Base-by-base conservation (phyloP, 2,888 invertebrate genomes). In the Leucozona laternaria region DNA sequence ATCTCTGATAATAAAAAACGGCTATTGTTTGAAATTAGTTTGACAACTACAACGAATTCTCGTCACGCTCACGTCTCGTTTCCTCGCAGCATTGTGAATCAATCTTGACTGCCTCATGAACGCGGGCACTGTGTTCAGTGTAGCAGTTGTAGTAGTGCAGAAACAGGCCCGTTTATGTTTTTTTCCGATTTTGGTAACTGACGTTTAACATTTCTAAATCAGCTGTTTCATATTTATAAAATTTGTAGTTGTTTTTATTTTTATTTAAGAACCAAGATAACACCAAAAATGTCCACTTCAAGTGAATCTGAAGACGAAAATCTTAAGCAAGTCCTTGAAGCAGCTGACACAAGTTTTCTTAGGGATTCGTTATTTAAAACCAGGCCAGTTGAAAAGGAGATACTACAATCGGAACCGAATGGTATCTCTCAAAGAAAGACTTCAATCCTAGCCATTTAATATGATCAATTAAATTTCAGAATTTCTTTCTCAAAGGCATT, bases 291-390 rank as follows among this genome's bases (percentile, higher is more conserved):
- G 81, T 43, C 62, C 3, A 50, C 31, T 2, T 88, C 85, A 8
- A 89, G 88, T 71, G 88, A 88, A 50, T 88, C 88, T 1, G 90
- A 89, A 5, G 89, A 90, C 70, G 87, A 85, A 25, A 88, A 89
- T 34, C 79, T 90, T 57, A 89, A 88, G 0, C 82, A 89, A 57
- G 88, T 91, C 25, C 40, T 90, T 11, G 90, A 90, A 80, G 91
- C 91, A 0, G 88, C 90, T 4, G 91, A 91, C 53, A 89, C 88
- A 17, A 90, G 88, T 3, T 78, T 91, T 4, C 87, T 91, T 2
- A 90, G 86, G 4, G 89, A 91, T 78, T 88, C 86, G 0, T 89
- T 91, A 89, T 91, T 89, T 40, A 62, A 43, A 11, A 4, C n/a
- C 0, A 45, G 68, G 2, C 5, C n/a, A 48, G 28, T 28, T 17